A percentile compares a stretch with the other conserved stretches of the same genome.
Conservation (phyloP, 2,888 invertebrate genomes). For the Cantharis rustica region DNA sequence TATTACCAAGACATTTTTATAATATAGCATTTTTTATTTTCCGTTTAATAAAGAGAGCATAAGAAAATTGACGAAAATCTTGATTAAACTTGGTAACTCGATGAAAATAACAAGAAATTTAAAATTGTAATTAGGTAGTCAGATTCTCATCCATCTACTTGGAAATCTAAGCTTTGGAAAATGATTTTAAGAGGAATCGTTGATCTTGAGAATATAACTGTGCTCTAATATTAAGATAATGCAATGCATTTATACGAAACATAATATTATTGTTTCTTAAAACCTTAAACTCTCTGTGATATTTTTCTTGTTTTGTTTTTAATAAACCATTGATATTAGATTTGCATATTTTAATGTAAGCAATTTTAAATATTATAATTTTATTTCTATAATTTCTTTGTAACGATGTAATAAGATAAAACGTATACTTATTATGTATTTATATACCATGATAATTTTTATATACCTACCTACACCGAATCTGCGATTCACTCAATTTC, state of each 20-base stretch:
- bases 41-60: slow-evolving; percentile 37
- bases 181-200: slow-evolving; percentile 37
- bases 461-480: too few species aligned
- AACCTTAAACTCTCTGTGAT: slow-evolving; percentile 50
- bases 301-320: slow-evolving; percentile 39
- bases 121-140: slow-evolving; percentile 50
- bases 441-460: too few species aligned
- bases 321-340: slow-evolving; percentile 35
- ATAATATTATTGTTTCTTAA: slow-evolving; percentile 58
- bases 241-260: slow-evolving; percentile 55
- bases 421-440: too few species aligned
- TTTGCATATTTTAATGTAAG: slow-evolving; percentile 22
- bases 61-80: slow-evolving; percentile 34
- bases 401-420: too few species aligned
- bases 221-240: slow-evolving; percentile 51
- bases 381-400: not conserved
- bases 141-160: slow-evolving; percentile 27
- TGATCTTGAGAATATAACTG: slow-evolving; percentile 40
- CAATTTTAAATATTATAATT: not conserved
- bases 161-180: slow-evolving; percentile 42
- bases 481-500: too few species aligned
- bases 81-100: slow-evolving; percentile 38
- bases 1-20: not conserved
- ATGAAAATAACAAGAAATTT: slow-evolving; percentile 42
- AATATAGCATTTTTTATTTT: slow-evolving; percentile 2